Evolutionary conservation across 2,113 vertebrate species (phyloP), one percentile per base, ranked within the genome.

Genomic region (Pelecanoides urinatrix): DNA sequence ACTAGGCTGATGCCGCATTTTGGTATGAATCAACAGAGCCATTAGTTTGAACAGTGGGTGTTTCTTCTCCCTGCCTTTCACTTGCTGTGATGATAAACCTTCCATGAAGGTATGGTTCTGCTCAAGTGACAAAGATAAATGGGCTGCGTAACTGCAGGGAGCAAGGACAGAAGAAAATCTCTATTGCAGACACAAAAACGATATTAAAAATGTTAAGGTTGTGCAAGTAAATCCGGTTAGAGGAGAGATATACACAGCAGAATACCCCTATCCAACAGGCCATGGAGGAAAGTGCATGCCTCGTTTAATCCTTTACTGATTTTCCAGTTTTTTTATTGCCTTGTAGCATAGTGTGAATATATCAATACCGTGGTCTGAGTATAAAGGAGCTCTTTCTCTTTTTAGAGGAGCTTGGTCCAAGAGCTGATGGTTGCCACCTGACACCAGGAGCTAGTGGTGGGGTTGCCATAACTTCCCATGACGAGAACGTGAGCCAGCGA

Each of bases 61-160:
- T 83, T 92, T 88, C 87, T 94, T 47, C 85, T 91, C 94, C 65
- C 36, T 85, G 91, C 86, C 77, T 92, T 94, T 95, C 71, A 42
- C 45, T 75, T 96, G 65, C 91, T 80, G 84, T 55, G 52, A 63
- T 87, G 89, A 93, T 89, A 95, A 95, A 97, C 96, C 80, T 96
- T 66, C 49, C 52, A n/a, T 2, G 21, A 45, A 92, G 76, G 70
- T 66, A 23, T 6, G 38, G 59, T 45, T 97, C 91, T 95, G 85
- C 82, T 90, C 70, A 95, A 94, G 61, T 83, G 95, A 96, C 97
- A 94, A 56, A 87, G 91, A 97, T 94, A 92, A 95, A 96, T 93
- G 87, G 79, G 67, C 70, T 95, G 75, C 10, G 16, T 68, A 92
- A 45, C 91, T 66, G 47, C 62, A 66, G 73, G 76, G 88, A 96